Evolutionary conservation across 2,797 vertebrate species (phyloP), one percentile per base, ranked within the genome.

Genomic region (Gymnothorax javanicus): DNA sequence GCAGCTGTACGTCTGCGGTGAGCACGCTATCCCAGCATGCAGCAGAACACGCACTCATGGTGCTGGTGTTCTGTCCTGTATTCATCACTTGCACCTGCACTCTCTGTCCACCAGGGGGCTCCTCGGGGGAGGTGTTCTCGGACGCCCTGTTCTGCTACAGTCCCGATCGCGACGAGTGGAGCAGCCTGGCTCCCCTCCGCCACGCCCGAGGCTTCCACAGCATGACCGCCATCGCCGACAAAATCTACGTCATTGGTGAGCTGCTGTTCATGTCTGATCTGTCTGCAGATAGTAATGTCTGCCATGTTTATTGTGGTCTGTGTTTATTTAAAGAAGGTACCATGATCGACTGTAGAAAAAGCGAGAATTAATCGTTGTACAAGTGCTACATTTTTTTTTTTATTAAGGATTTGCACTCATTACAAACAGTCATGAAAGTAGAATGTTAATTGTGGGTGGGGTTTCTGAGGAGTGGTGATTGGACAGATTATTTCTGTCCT

Each of bases 181-280:
- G 33, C 20, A 25, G 71, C 57, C 82, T 83, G 67, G 73, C 87
- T 0, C 85, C 87, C 0, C 87, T 88, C 8, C 69, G 43, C n/a
- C 69, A 88, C 52, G 84, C 87, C 43, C 84, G 85, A 23, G 87
- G 87, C 4, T 88, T 88, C 87, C 87, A 88, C 82, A 88, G 84
- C 87, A 88, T 88, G 87, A 88, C 67, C 15, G 59, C 85, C 0
- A 64, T 84, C 54, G 69, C 58, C n/a, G 67, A 86, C 25, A 84
- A 84, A 43, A 86, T 88, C 67, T 88, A 86, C 25, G 87, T 88
- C 69, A 88, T 88, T 15, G 85, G 87, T 88, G 82, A 86, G 57
- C 58, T 11, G 1, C 23, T 7, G 13, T n/a, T 52, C 25, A 54
- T 25, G 81, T 23, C 75, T 79, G 17, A 7, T 13, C 75, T 33